These are phyloP conservation scores for Druon quercuslanigerum DNA, from an alignment of 1,140 invertebrate genomes.

Conservation along the genomic window DNA sequence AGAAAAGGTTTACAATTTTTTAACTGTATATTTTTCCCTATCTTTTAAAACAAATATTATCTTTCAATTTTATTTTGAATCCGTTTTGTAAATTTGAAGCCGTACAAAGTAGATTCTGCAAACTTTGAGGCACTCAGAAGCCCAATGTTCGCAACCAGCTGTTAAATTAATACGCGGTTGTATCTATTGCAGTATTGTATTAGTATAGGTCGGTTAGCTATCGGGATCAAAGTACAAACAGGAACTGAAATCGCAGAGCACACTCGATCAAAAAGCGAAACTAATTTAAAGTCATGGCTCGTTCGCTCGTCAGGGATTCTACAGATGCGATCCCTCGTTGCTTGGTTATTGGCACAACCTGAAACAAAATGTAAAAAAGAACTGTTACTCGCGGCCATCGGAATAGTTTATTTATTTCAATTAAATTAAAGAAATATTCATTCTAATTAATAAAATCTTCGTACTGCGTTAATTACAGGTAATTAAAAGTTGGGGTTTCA, in stretches of 20 bases:
- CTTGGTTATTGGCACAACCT: too few species aligned
- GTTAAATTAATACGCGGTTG: conserved; percentile 13
- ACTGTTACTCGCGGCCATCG: too few species aligned
- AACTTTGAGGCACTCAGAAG: conserved; percentile 4
- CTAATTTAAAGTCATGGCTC: conserved; percentile 53
- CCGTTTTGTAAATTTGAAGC: not conserved
- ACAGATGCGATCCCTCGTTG: not conserved
- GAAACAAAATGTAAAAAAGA: too few species aligned
- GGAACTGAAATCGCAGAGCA: conserved; percentile 38
- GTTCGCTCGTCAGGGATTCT: conserved; percentile 35
- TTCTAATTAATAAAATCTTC: too few species aligned
- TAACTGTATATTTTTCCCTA: too few species aligned
- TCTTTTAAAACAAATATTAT: not conserved
- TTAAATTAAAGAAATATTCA: too few species aligned
- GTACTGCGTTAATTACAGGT: not conserved
- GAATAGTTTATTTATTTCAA: too few species aligned
- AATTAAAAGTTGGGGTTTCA: not conserved
- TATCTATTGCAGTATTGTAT: not conserved
- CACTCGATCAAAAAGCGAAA: conserved; percentile 49
- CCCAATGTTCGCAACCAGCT: conserved; percentile 7
- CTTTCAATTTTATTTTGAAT: not conserved
- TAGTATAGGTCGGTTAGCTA: conserved; percentile 30
- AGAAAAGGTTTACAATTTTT: too few species aligned
- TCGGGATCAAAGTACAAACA: conserved; percentile 41
- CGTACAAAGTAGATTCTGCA: not conserved